These are phyloP conservation scores for Hypocryptadius cinnamomeus DNA, from an alignment of 2,113 vertebrate species.

Conservation along the genomic window DNA sequence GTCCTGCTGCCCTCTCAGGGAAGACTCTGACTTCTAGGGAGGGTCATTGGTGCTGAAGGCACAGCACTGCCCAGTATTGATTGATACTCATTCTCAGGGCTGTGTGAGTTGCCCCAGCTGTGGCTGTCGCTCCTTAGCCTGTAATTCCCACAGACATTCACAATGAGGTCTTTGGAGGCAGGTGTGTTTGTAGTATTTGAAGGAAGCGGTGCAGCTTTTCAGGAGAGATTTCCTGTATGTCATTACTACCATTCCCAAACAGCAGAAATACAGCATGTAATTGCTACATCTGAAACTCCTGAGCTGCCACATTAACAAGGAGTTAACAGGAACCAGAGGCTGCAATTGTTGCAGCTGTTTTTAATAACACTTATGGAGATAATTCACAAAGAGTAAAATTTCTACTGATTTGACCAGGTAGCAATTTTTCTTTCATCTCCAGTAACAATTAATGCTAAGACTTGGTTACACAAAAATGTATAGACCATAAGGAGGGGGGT, in stretches of 20 bases:
- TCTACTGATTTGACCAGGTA: neutral
- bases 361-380: neutral
- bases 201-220: neutral
- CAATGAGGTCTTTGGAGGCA: neutral
- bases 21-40: neutral
- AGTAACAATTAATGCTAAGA: neutral
- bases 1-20: neutral
- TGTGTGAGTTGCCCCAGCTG: neutral
- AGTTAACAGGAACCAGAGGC: neutral
- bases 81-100: neutral
- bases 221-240: neutral
- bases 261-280: neutral
- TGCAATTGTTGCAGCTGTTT: neutral
- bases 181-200: neutral
- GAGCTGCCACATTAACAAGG: neutral
- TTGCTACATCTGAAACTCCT: neutral
- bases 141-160: neutral
- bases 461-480: neutral
- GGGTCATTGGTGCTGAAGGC: neutral
- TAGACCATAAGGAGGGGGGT: neutral
- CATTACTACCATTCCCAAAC: neutral
- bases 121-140: neutral
- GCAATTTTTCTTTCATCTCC: neutral
- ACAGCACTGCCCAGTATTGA: neutral
- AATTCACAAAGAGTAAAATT: neutral